phyloP scores from a whole-genome alignment of 2,888 invertebrate genomes.

The Dasypogon diadema region DNA sequence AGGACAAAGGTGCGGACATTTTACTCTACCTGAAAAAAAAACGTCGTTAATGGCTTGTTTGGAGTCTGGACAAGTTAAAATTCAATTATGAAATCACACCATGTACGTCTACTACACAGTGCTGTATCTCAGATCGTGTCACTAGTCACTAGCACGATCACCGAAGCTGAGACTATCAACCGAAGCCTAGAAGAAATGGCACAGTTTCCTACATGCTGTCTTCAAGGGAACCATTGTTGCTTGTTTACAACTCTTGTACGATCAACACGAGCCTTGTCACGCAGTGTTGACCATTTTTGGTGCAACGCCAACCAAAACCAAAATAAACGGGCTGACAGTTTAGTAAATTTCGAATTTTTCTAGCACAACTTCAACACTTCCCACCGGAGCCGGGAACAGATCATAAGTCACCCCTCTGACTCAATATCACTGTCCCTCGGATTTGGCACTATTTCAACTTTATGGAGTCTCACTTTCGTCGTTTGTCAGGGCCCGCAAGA shows the following conservation, averaged over 20 bases:
- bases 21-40: neutral
- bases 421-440: neutral
- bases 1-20: neutral
- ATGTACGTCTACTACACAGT: neutral
- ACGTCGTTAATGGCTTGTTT: neutral
- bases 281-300: constrained; percentile 17
- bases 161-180: too few species aligned
- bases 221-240: neutral
- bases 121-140: constrained; percentile 14
- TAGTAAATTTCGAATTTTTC: constrained; percentile 18
- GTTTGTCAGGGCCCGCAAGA: neutral
- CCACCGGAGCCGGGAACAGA: neutral
- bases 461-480: constrained; percentile 2
- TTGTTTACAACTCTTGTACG: neutral
- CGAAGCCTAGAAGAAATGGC: too few species aligned
- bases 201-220: too few species aligned
- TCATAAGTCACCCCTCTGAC: constrained; percentile 8
- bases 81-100: constrained; percentile 19
- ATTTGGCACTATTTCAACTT: neutral
- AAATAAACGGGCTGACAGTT: constrained; percentile 10
- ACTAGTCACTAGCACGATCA: too few species aligned
- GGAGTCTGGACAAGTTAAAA: neutral
- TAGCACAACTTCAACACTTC: constrained; percentile 8
- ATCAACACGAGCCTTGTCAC: neutral
- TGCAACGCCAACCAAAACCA: too few species aligned